These are phyloP conservation scores for Euzophera pinguis DNA, from an alignment of 2,888 invertebrate species.

Conservation along the genomic window DNA sequence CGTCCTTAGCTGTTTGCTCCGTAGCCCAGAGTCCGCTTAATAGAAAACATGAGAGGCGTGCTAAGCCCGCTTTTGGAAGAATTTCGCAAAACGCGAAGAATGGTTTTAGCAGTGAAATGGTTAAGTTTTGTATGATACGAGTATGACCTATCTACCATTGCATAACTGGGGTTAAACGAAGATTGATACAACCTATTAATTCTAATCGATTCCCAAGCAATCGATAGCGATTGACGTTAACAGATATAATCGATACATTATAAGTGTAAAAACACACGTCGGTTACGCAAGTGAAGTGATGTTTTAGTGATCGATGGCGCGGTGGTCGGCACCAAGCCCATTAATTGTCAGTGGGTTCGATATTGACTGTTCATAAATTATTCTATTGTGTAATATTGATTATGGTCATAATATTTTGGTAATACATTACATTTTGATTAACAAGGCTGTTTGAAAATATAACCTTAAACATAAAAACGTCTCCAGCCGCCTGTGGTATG, in stretches of 20 bases:
- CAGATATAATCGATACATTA: constrained; percentile 13
- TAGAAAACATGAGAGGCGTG: too few species aligned
- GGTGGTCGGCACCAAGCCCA: constrained; percentile 49
- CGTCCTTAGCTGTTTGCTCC: too few species aligned
- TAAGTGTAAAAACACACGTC: constrained; percentile 9
- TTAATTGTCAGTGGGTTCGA: constrained; percentile 44
- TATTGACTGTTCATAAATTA: background rate
- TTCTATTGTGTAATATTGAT: background rate
- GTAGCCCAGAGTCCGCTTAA: too few species aligned
- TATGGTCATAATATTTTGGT: too few species aligned
- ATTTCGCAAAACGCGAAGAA: too few species aligned
- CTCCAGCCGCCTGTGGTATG: too few species aligned
- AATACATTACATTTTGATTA: too few species aligned
- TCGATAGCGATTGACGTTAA: constrained; percentile 11
- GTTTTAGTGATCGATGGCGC: constrained; percentile 61
- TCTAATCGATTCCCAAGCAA: constrained; percentile 6
- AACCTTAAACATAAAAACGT: too few species aligned
- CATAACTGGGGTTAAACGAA: background rate
- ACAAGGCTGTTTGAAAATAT: too few species aligned
- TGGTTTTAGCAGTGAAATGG: too few species aligned
- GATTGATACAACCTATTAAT: constrained; percentile 8
- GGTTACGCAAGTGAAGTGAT: constrained; percentile 10
- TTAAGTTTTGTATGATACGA: background rate
- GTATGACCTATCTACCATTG: background rate
- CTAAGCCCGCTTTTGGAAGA: too few species aligned